Evolutionary conservation across 1,140 invertebrate genomes (phyloP), one percentile per base, ranked within the genome.

Genomic region (Monomorium pharaonis): DNA sequence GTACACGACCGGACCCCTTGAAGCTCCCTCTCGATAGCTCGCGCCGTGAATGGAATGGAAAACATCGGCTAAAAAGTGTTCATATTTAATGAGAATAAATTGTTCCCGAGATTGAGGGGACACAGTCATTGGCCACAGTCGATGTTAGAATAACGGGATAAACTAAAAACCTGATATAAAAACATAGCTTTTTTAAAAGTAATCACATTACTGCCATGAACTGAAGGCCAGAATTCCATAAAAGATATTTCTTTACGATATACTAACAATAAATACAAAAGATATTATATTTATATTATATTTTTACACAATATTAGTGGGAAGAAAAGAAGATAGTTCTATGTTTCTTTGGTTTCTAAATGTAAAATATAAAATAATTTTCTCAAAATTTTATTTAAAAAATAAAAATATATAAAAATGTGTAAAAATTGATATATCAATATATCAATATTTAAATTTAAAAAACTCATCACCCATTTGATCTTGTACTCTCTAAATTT

Each of bases 71-170:
- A 83, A 83, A 80, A 81, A 83, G 21, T 44, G 51, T 60, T 60
- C 51, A 83, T 83, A 72, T 83, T 60, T 74, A 83, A 72, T 72
- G 37, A 65, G 14, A 72, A 83, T 83, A 83, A 72, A 74, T 58
- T 30, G 49, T 58, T 60, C 2, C 14, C 42, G 27, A 47, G 51
- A 83, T 58, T 44, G 9, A 16, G 4, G 27, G 2, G 51, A 83
- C 18, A 33, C 16, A 10, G 42, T 58, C 58, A 16, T 58, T 42
- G 24, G n/a, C 14, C 9, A 78, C 33, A 37, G 10, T 27, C n/a
- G 18, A 3, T n/a, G 16, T 60, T 65, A 16, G 27, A 51, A 30
- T 67, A 65, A 49, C 30, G 30, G 3, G n/a, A 65, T 24, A 44
- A 24, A 27, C 0, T 65, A 18, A 62, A 77, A 47, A 63, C 27